These are phyloP conservation scores for Acinonyx jubatus DNA, from an alignment of 2,113 vertebrate genomes.

Conservation along the genomic window DNA sequence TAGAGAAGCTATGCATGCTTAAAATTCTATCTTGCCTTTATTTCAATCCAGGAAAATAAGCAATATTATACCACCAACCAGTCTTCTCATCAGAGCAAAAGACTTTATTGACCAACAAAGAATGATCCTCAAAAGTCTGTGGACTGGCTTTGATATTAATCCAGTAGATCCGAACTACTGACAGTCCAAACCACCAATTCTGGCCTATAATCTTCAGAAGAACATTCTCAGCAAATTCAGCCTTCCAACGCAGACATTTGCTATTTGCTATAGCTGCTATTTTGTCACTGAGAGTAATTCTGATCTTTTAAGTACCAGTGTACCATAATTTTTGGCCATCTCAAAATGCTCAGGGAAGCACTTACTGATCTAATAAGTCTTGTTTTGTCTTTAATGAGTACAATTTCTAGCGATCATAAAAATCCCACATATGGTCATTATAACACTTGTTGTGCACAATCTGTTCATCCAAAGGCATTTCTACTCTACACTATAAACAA, in stretches of 20 bases:
- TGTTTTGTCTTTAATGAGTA: slow-evolving; percentile 67
- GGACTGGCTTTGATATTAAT: background rate
- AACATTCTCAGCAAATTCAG: slow-evolving; percentile 22
- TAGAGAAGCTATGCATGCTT: background rate
- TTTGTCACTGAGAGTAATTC: slow-evolving; percentile 55
- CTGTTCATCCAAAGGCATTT: slow-evolving; percentile 57
- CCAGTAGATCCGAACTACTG: background rate
- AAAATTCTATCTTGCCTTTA: background rate
- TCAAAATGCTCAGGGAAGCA: slow-evolving; percentile 52
- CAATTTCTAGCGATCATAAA: slow-evolving; percentile 63
- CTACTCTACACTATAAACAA: slow-evolving; percentile 17
- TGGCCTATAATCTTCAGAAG: background rate
- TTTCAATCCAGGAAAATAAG: background rate
- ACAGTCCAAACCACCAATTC: background rate
- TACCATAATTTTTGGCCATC: slow-evolving; percentile 57
- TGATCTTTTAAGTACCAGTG: slow-evolving; percentile 47
- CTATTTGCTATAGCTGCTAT: background rate
- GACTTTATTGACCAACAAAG: background rate
- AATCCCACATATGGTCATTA: slow-evolving; percentile 60
- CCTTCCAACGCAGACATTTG: background rate
- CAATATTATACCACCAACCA: background rate
- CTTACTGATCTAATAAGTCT: slow-evolving; percentile 58
- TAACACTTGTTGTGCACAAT: slow-evolving; percentile 46
- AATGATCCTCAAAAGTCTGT: background rate
- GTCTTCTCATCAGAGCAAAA: background rate